A percentile compares a stretch with the other conserved stretches of the same genome.
phyloP scores from a whole-genome alignment of 2,797 vertebrate species.

The Rhincodon typus region DNA sequence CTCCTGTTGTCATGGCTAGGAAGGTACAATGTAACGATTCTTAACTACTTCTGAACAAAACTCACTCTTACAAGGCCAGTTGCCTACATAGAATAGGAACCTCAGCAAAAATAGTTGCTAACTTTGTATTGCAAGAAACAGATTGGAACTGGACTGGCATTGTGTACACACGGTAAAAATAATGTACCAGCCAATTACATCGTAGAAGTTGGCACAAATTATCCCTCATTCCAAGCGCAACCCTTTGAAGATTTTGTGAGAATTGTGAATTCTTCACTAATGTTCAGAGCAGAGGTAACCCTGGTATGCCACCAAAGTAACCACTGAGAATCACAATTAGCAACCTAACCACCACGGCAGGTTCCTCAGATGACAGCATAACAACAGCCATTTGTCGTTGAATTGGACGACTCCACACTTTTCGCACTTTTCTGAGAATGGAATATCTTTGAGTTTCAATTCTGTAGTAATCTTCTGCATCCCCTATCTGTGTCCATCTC shows the following conservation, averaged over 20 bases:
- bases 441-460: not conserved
- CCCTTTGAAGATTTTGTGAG: not conserved
- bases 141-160: not conserved
- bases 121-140: not conserved
- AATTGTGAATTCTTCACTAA: not conserved
- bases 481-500: too few species aligned
- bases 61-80: not conserved
- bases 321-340: not conserved
- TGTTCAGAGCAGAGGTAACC: not conserved
- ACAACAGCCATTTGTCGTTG: not conserved
- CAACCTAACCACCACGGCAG: not conserved
- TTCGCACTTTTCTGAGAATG: not conserved
- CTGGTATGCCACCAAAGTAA: not conserved
- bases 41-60: not conserved
- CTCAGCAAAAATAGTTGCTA: not conserved
- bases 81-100: not conserved
- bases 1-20: too few species aligned
- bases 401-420: not conserved
- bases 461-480: not conserved
- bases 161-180: not conserved
- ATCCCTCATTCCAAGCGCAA: not conserved
- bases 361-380: not conserved
- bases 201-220: not conserved
- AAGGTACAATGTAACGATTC: not conserved
- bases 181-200: not conserved